These are phyloP conservation scores for Scatophagus argus DNA, from an alignment of 2,113 vertebrate species.

Conservation along the genomic window DNA sequence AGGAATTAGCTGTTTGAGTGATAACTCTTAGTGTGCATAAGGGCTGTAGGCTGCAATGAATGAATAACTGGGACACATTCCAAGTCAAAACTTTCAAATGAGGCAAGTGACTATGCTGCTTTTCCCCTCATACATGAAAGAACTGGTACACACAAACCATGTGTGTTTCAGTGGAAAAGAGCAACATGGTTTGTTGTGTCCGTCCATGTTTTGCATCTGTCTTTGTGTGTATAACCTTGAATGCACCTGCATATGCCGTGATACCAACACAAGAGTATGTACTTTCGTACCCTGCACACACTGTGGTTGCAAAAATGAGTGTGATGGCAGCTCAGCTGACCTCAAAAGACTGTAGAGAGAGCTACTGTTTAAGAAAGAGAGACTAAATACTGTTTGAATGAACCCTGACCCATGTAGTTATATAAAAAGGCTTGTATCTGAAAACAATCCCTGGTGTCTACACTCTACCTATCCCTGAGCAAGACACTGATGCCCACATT, in stretches of 20 bases:
- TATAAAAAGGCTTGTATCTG: background rate
- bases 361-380: slow-evolving; percentile 41
- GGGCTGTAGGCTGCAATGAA: too few relatives aligned
- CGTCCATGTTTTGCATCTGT: background rate
- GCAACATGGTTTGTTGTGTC: background rate
- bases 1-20: background rate
- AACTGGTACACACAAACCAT: background rate
- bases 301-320: slow-evolving; percentile 45
- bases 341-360: slow-evolving; percentile 53
- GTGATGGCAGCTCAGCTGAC: background rate
- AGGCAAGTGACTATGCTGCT: background rate
- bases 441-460: too few relatives aligned
- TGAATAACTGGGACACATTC: too few relatives aligned
- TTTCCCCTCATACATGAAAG: background rate
- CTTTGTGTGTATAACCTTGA: background rate
- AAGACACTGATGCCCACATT: too few relatives aligned
- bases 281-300: background rate
- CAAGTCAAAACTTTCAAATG: background rate
- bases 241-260: background rate
- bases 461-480: too few relatives aligned
- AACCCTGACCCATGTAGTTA: background rate
- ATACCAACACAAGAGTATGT: background rate
- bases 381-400: background rate
- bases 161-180: slow-evolving; percentile 13
- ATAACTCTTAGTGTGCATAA: too few relatives aligned